phyloP scores from a whole-genome alignment of 2,113 vertebrate species.

The Thamnophis sirtalis region DNA sequence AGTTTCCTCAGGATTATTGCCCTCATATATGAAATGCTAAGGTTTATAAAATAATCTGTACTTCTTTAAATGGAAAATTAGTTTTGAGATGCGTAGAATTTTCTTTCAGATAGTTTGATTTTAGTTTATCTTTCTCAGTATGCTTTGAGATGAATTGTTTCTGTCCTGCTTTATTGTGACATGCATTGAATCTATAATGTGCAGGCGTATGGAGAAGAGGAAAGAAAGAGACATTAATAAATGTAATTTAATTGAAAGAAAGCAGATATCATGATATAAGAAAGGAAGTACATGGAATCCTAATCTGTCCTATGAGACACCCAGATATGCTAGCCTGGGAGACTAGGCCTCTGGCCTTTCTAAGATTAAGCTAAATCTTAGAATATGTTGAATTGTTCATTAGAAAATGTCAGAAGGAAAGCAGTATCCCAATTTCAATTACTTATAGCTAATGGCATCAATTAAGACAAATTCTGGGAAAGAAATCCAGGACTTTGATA shows the following conservation, averaged over 20 bases:
- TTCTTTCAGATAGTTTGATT: background rate
- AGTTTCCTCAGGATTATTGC: slow-evolving; percentile 38
- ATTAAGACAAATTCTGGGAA: background rate
- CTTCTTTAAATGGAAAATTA: slow-evolving; percentile 21
- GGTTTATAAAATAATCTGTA: slow-evolving; percentile 34
- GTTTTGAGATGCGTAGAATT: background rate
- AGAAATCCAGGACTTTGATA: background rate
- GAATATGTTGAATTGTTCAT: background rate
- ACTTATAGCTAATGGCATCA: background rate
- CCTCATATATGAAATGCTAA: slow-evolving; percentile 36
- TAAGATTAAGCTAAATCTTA: background rate
- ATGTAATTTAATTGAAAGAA: background rate
- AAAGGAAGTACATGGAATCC: background rate
- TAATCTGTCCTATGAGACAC: too few relatives aligned
- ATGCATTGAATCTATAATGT: background rate
- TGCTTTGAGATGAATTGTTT: background rate
- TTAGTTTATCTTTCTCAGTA: too few relatives aligned
- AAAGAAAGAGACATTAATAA: background rate
- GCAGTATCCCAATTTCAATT: background rate
- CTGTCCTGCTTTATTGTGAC: slow-evolving; percentile 1
- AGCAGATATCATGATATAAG: background rate
- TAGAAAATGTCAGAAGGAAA: background rate
- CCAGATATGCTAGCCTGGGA: background rate
- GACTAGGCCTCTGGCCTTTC: background rate
- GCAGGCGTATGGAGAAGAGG: background rate